Evolutionary conservation across 2,888 invertebrate genomes (phyloP), one percentile per base, ranked within the genome.

Genomic region (Limnephilus auricula): DNA sequence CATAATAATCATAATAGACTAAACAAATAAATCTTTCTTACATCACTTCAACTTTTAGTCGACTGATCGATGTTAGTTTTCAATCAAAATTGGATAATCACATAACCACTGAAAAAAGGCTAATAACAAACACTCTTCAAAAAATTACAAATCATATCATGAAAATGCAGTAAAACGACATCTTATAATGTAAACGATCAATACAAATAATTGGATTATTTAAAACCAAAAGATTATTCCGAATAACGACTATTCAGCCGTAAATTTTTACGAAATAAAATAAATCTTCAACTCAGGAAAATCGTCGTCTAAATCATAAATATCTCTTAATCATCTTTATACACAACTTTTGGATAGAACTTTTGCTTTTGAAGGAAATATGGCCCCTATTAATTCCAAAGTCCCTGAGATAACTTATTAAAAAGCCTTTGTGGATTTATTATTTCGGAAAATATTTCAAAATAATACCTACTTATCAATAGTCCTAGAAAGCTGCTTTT

Each of bases 241-340:
- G 65, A 65, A 65, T n/a, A n/a, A 78, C 79, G 88, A 34, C 84
- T 40, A n/a, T 87, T 40, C 83, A 31, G 80, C 18, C 15, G 32
- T 90, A 91, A 90, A 91, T 92, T 85, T 92, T 91, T 88, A 89
- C 90, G 87, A 84, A 89, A 90, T 30, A 85, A 25, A 90, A 85
- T 90, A 90, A 82, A 90, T 82, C 50, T 79, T 85, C 65, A 25
- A 50, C 89, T 87, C 83, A 65, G 86, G 91, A 92, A 91, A 92
- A 92, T 91, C 34, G 90, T 45, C 85, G 84, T 82, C 34, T 89
- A 79, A 89, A 87, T 88, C 91, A 87, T 91, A 92, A 92, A 92
- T 92, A 91, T 91, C 89, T 91, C 79, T 86, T 92, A 92, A 91
- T 92, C 92, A 91, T 88, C 89, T 92, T 92, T 89, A 90, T 90